These are phyloP conservation scores for Gisinianus flammeolus DNA, from an alignment of 2,888 invertebrate species.

Conservation along the genomic window DNA sequence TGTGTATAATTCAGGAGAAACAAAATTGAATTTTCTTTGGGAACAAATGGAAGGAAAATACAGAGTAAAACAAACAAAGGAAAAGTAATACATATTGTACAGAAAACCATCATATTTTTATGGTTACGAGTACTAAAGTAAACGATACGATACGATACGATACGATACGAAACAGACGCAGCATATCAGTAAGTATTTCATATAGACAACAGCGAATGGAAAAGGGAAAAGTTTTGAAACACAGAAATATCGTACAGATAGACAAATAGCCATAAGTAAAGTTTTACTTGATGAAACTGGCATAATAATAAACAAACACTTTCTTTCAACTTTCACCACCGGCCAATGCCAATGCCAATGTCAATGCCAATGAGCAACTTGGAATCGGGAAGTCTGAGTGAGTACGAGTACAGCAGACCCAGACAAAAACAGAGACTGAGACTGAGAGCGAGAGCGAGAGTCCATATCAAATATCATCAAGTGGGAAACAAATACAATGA, in stretches of 20 bases:
- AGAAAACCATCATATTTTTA: no score
- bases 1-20: no score
- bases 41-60: no score
- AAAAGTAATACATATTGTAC: no score
- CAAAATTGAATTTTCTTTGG: no score
- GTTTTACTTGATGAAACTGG: not conserved
- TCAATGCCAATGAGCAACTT: not conserved
- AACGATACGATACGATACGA: no score
- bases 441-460: not conserved
- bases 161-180: no score
- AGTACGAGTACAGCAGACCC: not conserved
- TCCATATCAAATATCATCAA: not conserved
- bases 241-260: no score
- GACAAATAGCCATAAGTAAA: not conserved
- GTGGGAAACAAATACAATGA: conserved; percentile 39
- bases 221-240: not conserved
- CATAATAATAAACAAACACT: not conserved
- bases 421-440: not conserved
- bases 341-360: not conserved
- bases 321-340: not conserved
- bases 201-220: not conserved
- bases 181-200: not conserved
- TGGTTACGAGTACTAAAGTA: no score
- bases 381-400: no score
- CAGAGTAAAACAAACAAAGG: no score